Base-by-base conservation (phyloP, 1,140 invertebrate genomes). In the Spodoptera frugiperda region DNA sequence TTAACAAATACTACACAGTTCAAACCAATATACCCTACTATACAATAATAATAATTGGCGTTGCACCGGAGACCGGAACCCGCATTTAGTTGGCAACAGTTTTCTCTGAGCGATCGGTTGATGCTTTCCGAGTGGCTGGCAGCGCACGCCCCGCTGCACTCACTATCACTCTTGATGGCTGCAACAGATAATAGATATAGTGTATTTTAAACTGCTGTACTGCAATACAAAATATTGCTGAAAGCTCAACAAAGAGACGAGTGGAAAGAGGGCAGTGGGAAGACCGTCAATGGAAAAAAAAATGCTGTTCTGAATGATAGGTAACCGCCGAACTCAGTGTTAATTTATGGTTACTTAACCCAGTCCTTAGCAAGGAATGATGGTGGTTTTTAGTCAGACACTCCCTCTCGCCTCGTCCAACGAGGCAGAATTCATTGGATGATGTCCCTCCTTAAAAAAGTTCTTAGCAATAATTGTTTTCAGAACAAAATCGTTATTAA, bases 121-220 rank as follows among this genome's bases (percentile, higher is more conserved):
- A 12, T 39, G 57, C n/a, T 61, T 61, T 33, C 57, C 57, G 30
- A 46, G 44, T 30, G 46, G 49, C 25, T 53, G 46, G 49, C 25
- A 33, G 6, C 65, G 19, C 48, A 53, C 65, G 65, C 10, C 30
- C 30, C 8, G 25, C 48, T 68, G 65, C 19, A 25, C 12, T 30
- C 19, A 53, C 65, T 68, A 68, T 68, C 65, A 68, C 65, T 21
- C 19, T 21, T 68, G 65, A 68, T 68, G 51, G 21, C 63, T 61
- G 57, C 57, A 15, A 9, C 5, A 61, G 57, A 61, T 61, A 15
- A 9, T 6, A 61, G 57, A 61, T 61, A 61, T 15, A 10, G 3
- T 61, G 10, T 61, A 10, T 14, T 59, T 33, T n/a, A 0, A n/a
- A 59, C 30, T 30, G 8, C 12, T 21, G 30, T 59, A n/a, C 4